A percentile compares a stretch with the other conserved stretches of the same genome.
phyloP scores from a whole-genome alignment of 2,113 vertebrate genomes.

The Myanophis thanlyinensis region DNA sequence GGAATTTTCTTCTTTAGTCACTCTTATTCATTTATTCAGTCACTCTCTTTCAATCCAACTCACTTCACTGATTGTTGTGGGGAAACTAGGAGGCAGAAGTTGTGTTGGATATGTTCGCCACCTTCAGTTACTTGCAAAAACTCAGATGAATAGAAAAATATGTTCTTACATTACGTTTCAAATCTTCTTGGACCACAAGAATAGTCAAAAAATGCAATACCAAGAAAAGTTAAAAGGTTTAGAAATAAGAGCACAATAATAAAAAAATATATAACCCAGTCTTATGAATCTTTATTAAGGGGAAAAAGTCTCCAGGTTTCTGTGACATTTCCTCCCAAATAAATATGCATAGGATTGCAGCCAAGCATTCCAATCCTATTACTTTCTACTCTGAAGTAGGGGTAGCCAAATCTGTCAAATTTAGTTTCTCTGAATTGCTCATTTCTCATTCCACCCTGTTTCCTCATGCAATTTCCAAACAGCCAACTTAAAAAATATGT shows the following conservation, averaged over 20 bases:
- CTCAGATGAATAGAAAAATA: neutral
- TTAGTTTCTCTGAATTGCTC: neutral
- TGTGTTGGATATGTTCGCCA: neutral
- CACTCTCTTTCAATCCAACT: neutral
- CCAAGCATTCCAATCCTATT: neutral
- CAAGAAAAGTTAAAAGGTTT: neutral
- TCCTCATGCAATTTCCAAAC: neutral
- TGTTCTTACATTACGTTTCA: neutral
- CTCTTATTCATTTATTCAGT: neutral
- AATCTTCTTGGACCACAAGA: neutral
- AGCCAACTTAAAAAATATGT: neutral
- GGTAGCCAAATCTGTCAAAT: neutral
- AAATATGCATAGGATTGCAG: neutral
- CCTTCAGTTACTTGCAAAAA: neutral
- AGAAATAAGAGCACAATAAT: neutral
- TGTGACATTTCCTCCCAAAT: neutral
- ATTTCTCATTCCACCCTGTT: neutral
- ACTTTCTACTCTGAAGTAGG: neutral
- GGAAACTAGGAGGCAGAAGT: neutral
- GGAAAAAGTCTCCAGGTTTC: neutral
- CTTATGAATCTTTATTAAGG: neutral
- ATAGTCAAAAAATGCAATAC: neutral
- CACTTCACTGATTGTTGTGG: neutral
- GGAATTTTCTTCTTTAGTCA: neutral
- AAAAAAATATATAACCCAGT: neutral